Conservation (phyloP, 2,888 invertebrate species). For the Drosophila monieri region DNA sequence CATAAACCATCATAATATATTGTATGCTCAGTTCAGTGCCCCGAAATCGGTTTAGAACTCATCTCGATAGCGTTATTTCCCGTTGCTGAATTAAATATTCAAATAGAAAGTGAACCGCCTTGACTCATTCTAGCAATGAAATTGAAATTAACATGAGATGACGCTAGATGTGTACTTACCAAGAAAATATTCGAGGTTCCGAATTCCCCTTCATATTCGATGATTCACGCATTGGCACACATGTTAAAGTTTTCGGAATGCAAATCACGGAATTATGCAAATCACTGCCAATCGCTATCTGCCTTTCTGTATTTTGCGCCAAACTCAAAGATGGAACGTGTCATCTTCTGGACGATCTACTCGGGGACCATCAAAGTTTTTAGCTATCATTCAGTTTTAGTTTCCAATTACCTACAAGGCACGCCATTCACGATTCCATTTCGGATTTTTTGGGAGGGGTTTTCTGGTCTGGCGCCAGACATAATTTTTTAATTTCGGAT, state of each 20-base stretch:
- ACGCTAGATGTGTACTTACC: conserved; percentile 21
- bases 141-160: conserved; percentile 21
- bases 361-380: conserved; percentile 30
- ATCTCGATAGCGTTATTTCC: conserved; percentile 12
- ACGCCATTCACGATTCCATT: conserved; percentile 34
- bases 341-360: conserved; percentile 47
- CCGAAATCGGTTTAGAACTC: conserved; percentile 17
- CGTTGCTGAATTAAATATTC: conserved; percentile 48
- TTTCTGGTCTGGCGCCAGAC: conserved; percentile 58
- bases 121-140: conserved; percentile 45
- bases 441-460: conserved; percentile 32
- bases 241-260: conserved; percentile 52
- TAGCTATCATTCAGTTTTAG: conserved; percentile 35
- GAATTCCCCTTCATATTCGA: conserved; percentile 2
- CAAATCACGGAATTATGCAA: conserved; percentile 78
- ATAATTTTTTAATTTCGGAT: conserved; percentile 55
- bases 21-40: conserved; percentile 55
- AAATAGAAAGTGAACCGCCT: conserved; percentile 37
- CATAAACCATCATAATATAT: conserved; percentile 17
- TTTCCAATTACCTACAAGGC: conserved; percentile 56
- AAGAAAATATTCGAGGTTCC: conserved; percentile 27
- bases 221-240: conserved; percentile 49
- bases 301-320: conserved; percentile 28
- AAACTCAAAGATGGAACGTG: conserved; percentile 49
- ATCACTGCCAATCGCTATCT: conserved; percentile 51